These are phyloP conservation scores for Nematolebias whitei DNA, from an alignment of 2,113 vertebrate genomes.

Conservation along the genomic window DNA sequence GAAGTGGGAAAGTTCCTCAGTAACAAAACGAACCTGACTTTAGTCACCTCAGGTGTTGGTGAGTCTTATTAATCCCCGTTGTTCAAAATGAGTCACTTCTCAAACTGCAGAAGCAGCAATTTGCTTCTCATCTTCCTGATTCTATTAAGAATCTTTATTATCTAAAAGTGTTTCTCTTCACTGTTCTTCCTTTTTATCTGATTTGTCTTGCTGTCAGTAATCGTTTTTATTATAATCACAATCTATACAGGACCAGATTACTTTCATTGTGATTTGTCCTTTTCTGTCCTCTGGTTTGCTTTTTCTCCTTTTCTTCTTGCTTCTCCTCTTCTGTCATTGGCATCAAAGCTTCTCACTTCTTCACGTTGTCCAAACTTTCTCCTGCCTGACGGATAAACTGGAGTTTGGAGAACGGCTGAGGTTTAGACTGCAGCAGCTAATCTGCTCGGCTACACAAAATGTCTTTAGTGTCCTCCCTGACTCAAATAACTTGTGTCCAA, in stretches of 20 bases:
- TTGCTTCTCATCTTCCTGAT: neutral
- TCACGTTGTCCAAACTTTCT: slow-evolving; percentile 8
- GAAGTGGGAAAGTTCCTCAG: too few species aligned
- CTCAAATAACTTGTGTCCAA: too few species aligned
- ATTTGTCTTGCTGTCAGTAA: slow-evolving; percentile 12
- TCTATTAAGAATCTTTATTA: slow-evolving; percentile 7
- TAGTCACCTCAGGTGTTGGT: neutral
- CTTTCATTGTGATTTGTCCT: slow-evolving; percentile 24
- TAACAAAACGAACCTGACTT: neutral
- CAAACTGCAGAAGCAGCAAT: slow-evolving; percentile 2
- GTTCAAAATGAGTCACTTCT: slow-evolving; percentile 10
- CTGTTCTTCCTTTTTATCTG: slow-evolving; percentile 25
- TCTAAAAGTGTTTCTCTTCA: slow-evolving; percentile 20
- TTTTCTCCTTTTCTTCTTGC: neutral
- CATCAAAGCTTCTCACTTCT: neutral
- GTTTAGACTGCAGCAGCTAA: slow-evolving; percentile 14
- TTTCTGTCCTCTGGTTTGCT: slow-evolving; percentile 4
- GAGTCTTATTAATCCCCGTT: neutral
- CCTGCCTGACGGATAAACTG: slow-evolving; percentile 39
- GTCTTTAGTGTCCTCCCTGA: too few species aligned
- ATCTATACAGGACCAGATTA: slow-evolving; percentile 20
- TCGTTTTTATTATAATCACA: slow-evolving; percentile 37
- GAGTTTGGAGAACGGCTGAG: neutral
- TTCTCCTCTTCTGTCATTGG: neutral
- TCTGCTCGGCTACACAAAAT: slow-evolving; percentile 34